Evolutionary conservation across 2,888 invertebrate species (phyloP), one percentile per base, ranked within the genome.

Genomic region (Pristionchus arcanus): DNA sequence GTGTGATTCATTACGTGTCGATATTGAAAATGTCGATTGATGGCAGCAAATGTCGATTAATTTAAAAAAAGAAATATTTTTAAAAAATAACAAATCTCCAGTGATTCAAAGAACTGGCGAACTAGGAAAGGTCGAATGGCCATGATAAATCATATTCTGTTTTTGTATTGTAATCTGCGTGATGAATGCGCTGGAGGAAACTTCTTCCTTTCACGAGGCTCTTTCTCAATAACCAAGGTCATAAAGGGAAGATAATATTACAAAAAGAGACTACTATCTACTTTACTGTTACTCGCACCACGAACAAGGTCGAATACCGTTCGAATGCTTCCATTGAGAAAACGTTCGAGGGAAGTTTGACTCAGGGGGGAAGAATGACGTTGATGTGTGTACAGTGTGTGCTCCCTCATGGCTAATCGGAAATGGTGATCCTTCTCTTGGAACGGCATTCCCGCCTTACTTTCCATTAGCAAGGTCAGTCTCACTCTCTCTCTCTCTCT

Each of bases 211-310:
- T 71, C 71, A 71, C 71, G 71, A 13, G 71, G 13, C 71, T n/a
- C 71, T 31, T 71, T 71, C 71, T 42, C 42, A 37, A 77, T 77
- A 77, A 77, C 19, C 77, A 77, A 77, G 77, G 77, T 77, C 77
- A 49, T 4, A 19, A 4, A 42, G 25, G 34, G 42, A 7, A 19
- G 71, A n/a, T 71, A 71, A 71, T 71, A 34, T 71, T 71, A 77
- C 77, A 77, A 77, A 77, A 77, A 77, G 77, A 34, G 77, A 77
- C 77, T 77, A 77, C 77, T 77, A n/a, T n/a, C n/a, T n/a, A 19
- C 77, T 15, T 77, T 11, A 77, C 77, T 77, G 77, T 77, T 77
- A 77, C 77, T 77, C 77, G n/a, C 77, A 74, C 74, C 42, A n/a
- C 42, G 42, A 25, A 42, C 77, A 77, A 77, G 77, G 77, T 42